Evolutionary conservation across 2,797 vertebrate species (phyloP), one percentile per base, ranked within the genome.

Genomic region (Urophycis tenuis): DNA sequence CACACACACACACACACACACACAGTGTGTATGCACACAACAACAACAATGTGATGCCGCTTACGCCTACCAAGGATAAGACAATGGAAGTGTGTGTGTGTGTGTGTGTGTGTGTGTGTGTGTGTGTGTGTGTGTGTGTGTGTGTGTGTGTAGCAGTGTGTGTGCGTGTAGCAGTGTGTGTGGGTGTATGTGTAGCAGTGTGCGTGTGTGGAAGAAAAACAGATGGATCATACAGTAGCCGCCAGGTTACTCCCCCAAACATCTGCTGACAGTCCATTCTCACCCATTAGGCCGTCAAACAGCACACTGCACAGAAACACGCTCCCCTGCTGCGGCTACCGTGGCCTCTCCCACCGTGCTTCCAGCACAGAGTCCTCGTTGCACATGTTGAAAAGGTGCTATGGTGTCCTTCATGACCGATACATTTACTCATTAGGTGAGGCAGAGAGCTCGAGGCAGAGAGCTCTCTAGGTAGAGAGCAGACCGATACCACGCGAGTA

Each of bases 1-100:
- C n/a, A n/a, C n/a, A n/a, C n/a, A n/a, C 19, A 32, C 74, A 34
- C 79, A 35, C 76, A 84, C 84, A 49, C 72, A 87, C 80, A 81
- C 71, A 77, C 82, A 17, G 77, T 53, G 49, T 53, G 1, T 77
- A 64, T 70, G 71, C 78, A 78, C 69, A 77, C 36, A 29, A 31
- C 29, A 2, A 31, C n/a, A 69, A 31, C 30, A 69, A 15, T 69
- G 31, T 19, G 31, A 31, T 6, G 30, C 11, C 31, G 22, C 31
- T 25, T 29, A 11, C n/a, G 14, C n/a, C 53, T 29, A 25, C 22
- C 41, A 22, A 25, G 14, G 11, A 31, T 35, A 60, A 53, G 53
- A 64, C n/a, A 64, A 25, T 64, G n/a, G 3, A 12, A 11, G 49
- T n/a, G 22, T 53, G 49, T 60, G 49, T 60, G 49, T 60, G 15